A percentile compares a stretch with the other conserved stretches of the same genome.
Evolutionary conservation across 2,888 invertebrate species (phyloP).

Genomic region (Drosophila anceps): DNA sequence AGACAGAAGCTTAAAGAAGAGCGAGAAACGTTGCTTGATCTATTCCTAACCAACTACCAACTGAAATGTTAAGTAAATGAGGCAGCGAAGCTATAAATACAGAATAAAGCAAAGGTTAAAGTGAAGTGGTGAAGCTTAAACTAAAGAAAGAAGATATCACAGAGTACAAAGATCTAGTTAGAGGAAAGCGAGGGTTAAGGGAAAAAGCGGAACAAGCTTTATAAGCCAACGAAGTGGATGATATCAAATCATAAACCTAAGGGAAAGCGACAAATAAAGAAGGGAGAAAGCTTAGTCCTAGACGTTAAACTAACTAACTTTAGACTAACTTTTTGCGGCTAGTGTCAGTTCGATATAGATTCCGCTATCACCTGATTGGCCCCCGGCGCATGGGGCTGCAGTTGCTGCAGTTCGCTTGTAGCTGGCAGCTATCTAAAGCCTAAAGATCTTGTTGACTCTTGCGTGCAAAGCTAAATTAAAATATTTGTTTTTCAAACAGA

Average conservation of each 20-base stretch:
- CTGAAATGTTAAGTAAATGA: not conserved
- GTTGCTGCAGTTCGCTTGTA: conserved; percentile 3
- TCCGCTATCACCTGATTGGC: not conserved
- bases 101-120: not conserved
- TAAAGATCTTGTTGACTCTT: conserved; percentile 19
- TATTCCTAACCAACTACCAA: no score
- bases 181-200: not conserved
- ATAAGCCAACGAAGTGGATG: not conserved
- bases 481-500: not conserved
- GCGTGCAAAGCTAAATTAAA: conserved; percentile 35
- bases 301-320: no score
- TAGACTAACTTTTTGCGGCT: not conserved
- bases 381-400: not conserved
- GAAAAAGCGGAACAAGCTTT: not conserved
- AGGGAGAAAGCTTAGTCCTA: no score
- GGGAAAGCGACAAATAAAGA: no score
- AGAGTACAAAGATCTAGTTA: not conserved
- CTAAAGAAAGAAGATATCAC: not conserved
- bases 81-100: not conserved
- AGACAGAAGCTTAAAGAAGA: no score
- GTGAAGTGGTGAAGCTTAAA: no score
- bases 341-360: not conserved
- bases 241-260: no score
- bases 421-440: conserved; percentile 5
- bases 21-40: no score